Evolutionary conservation across 2,797 vertebrate genomes (phyloP).

Genomic region (Notolepis coatsorum): DNA sequence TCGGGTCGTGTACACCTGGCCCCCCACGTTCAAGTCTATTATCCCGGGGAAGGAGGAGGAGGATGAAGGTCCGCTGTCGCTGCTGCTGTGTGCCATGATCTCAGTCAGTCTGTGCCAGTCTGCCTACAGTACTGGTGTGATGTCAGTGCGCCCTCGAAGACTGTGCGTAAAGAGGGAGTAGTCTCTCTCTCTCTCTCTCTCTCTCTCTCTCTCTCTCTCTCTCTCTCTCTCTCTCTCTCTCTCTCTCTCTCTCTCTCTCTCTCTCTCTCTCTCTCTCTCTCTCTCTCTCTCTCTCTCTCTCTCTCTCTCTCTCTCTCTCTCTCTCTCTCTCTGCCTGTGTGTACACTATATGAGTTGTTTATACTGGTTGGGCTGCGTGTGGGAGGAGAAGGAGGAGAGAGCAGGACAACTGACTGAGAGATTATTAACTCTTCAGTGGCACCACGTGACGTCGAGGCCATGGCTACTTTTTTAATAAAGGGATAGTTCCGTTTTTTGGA

Average conservation of each 20-base stretch:
- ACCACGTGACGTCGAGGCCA: not conserved
- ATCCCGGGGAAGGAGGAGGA: slow-evolving; percentile 85
- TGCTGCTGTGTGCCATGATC: slow-evolving; percentile 84
- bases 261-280: too few species aligned
- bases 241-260: not conserved
- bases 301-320: slow-evolving; percentile 7
- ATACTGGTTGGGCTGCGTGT: slow-evolving; percentile 50
- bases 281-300: too few species aligned
- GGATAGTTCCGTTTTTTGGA: too few species aligned
- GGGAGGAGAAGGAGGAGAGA: slow-evolving; percentile 58
- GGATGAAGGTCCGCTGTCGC: slow-evolving; percentile 28
- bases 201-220: too few species aligned
- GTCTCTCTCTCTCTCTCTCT: too few species aligned
- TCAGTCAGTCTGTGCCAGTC: slow-evolving; percentile 33
- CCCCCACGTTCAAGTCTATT: slow-evolving; percentile 94
- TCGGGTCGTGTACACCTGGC: slow-evolving; percentile 92
- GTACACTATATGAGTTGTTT: slow-evolving; percentile 53
- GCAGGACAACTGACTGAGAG: slow-evolving; percentile 33
- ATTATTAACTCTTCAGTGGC: slow-evolving; percentile 67
- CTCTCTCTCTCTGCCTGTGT: too few species aligned
- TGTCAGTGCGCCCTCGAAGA: too few species aligned
- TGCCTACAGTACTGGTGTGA: not conserved
- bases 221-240: too few species aligned
- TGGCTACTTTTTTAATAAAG: too few species aligned
- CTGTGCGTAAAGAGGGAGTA: too few species aligned